These are phyloP conservation scores for Frieseomelitta varia DNA, from an alignment of 1,140 invertebrate genomes.

Conservation along the genomic window DNA sequence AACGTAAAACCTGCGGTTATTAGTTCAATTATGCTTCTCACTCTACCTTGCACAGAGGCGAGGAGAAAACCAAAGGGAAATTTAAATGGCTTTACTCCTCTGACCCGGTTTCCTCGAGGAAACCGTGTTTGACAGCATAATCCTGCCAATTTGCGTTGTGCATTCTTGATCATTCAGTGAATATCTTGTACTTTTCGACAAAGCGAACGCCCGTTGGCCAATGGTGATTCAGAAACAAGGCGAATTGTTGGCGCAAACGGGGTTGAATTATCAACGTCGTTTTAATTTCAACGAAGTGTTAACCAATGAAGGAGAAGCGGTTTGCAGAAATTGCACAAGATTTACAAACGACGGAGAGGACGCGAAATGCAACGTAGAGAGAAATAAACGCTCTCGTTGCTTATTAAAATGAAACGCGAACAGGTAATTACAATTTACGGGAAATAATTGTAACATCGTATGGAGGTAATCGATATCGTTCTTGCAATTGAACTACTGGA, in stretches of 20 bases:
- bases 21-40: not conserved
- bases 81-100: not conserved
- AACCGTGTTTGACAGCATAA: not conserved
- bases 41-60: not conserved
- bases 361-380: not conserved
- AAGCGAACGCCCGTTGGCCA: not conserved
- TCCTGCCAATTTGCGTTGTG: not conserved
- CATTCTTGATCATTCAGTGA: not conserved
- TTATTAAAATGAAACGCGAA: not conserved
- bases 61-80: not conserved
- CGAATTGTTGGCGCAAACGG: not conserved
- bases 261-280: slow-evolving; percentile 13
- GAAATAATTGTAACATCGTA: not conserved
- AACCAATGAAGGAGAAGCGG: not conserved
- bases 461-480: not conserved
- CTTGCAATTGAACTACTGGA: not conserved
- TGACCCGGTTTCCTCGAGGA: not conserved
- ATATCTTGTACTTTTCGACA: too few relatives aligned
- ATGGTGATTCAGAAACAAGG: not conserved
- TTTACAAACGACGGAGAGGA: not conserved
- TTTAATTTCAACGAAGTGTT: slow-evolving; percentile 10
- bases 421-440: too few relatives aligned
- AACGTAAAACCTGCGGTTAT: not conserved
- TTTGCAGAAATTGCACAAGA: not conserved
- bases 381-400: not conserved